Conservation (phyloP, 2,888 invertebrate species). For the Cetonia aurata region DNA sequence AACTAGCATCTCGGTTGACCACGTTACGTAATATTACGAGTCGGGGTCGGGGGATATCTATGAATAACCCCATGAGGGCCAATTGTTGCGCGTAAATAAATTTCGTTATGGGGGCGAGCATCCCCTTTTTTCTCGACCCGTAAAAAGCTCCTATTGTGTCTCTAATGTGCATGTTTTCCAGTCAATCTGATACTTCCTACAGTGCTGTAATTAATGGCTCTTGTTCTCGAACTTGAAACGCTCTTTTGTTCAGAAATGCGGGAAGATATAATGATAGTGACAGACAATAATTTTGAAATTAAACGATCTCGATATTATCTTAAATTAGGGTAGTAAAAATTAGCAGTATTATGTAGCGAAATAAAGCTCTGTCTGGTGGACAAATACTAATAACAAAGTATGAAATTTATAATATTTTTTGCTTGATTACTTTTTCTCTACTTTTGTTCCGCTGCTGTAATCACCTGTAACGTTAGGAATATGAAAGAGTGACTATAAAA, state of each 20-base stretch:
- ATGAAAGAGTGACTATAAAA: no score
- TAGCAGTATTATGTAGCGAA: no score
- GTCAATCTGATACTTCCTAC: slow-evolving; percentile 18
- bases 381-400: no score
- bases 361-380: no score
- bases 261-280: no score
- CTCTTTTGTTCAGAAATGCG: slow-evolving; percentile 4
- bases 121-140: slow-evolving; percentile 4
- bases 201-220: slow-evolving; percentile 21
- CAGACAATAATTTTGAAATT: no score
- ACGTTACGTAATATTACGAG: slow-evolving; percentile 43
- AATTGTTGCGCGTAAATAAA: slow-evolving; percentile 48
- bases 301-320: no score
- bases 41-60: slow-evolving; percentile 22
- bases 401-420: no score
- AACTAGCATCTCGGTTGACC: slow-evolving; percentile 31
- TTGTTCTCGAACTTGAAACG: slow-evolving; percentile 19
- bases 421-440: no score
- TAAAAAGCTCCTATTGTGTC: slow-evolving; percentile 26
- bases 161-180: slow-evolving; percentile 20
- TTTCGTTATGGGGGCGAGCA: slow-evolving; percentile 37
- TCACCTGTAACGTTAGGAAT: no score
- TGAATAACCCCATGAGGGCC: slow-evolving; percentile 49
- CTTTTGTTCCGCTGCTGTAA: no score
- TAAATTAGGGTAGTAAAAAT: no score